These are phyloP conservation scores for Drosophila pegasa DNA, from an alignment of 2,888 invertebrate genomes.

Conservation along the genomic window DNA sequence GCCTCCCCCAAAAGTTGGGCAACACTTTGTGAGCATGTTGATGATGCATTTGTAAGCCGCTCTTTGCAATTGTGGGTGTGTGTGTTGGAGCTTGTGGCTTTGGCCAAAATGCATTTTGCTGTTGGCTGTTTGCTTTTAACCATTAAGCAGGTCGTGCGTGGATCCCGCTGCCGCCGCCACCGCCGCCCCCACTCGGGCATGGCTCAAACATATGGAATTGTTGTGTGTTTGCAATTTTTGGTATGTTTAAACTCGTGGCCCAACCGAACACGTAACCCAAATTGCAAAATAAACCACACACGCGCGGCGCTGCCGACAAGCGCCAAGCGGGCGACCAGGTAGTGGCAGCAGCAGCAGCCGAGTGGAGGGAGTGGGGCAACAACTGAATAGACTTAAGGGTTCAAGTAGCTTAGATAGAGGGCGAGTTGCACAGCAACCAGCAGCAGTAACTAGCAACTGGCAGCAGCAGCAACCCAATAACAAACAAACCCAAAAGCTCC, in stretches of 20 bases:
- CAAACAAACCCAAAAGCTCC: slow-evolving; percentile 21
- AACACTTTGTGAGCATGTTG: slow-evolving; percentile 46
- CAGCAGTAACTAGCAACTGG: slow-evolving; percentile 12
- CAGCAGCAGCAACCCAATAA: slow-evolving; percentile 12
- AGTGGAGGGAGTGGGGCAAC: slow-evolving; percentile 13
- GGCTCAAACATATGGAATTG: slow-evolving; percentile 58
- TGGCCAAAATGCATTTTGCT: slow-evolving; percentile 71
- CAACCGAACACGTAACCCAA: slow-evolving; percentile 75
- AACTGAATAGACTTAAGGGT: slow-evolving; percentile 68
- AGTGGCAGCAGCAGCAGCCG: not conserved
- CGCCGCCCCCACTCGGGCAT: slow-evolving; percentile 13
- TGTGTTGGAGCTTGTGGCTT: slow-evolving; percentile 54
- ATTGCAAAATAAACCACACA: slow-evolving; percentile 75
- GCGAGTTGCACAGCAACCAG: slow-evolving; percentile 17
- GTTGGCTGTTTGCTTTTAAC: slow-evolving; percentile 72
- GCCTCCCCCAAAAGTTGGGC: slow-evolving; percentile 42
- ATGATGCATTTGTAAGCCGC: slow-evolving; percentile 57
- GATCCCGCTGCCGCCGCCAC: slow-evolving; percentile 13
- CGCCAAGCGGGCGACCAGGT: not conserved
- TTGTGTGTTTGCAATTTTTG: slow-evolving; percentile 59
- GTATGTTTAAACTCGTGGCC: slow-evolving; percentile 56
- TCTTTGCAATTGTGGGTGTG: slow-evolving; percentile 10
- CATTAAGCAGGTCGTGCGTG: slow-evolving; percentile 67
- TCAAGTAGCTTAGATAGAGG: slow-evolving; percentile 48
- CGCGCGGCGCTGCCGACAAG: slow-evolving; percentile 26